phyloP scores from a whole-genome alignment of 2,797 vertebrate genomes.

The Otus scops region DNA sequence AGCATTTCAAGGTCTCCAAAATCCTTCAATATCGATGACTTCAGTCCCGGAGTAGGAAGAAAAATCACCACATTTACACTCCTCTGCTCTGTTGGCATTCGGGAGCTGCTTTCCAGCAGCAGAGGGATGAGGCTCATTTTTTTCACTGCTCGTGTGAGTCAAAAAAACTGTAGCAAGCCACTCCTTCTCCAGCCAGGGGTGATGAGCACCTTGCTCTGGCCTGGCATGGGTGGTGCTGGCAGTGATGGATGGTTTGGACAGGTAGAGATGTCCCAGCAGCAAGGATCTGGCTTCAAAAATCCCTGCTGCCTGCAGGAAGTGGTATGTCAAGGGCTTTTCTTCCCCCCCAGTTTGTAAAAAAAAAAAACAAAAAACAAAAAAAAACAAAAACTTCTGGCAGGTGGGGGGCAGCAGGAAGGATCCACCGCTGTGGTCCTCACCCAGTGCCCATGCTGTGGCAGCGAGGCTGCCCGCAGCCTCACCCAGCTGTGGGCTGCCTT shows the following conservation, averaged over 20 bases:
- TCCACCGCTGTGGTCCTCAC: fast-evolving
- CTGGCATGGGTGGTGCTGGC: not conserved
- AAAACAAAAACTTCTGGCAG: not conserved
- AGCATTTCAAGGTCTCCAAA: not conserved
- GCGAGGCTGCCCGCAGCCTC: not conserved
- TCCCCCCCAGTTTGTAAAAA: not conserved
- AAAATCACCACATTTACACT: not conserved
- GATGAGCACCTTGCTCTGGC: not conserved
- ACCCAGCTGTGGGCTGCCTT: not conserved
- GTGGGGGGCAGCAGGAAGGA: not conserved
- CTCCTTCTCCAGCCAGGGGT: not conserved
- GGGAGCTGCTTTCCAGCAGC: not conserved
- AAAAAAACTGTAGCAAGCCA: not conserved
- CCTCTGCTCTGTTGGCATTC: fast-evolving
- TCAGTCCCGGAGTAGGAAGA: fast-evolving
- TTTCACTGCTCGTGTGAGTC: not conserved
- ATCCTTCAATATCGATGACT: fast-evolving
- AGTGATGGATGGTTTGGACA: fast-evolving
- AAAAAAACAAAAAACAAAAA: not conserved
- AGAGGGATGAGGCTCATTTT: not conserved
- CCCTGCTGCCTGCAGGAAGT: not conserved
- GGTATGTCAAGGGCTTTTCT: not conserved
- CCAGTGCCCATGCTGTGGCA: not conserved
- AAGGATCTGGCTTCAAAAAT: not conserved
- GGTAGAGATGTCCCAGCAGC: not conserved